These are phyloP conservation scores for Rhynchotus rufescens DNA, from an alignment of 2,797 vertebrate species.

Conservation along the genomic window DNA sequence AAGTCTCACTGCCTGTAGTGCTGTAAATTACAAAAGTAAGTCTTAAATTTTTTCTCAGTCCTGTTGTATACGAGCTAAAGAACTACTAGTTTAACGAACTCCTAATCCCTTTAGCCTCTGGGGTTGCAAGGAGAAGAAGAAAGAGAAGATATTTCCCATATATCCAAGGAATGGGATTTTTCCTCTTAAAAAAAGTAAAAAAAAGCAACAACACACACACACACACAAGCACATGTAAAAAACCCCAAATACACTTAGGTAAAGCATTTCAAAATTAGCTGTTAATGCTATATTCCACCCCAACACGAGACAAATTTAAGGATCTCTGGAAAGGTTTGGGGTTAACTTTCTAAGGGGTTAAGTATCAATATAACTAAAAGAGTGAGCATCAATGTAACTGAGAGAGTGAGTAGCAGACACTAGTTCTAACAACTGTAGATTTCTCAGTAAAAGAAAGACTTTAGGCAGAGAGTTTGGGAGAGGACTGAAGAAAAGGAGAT, in stretches of 20 bases:
- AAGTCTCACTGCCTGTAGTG: not conserved
- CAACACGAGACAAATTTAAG: not conserved
- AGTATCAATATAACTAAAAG: not conserved
- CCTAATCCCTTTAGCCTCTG: not conserved
- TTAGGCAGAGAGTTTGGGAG: not conserved
- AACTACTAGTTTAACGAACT: not conserved
- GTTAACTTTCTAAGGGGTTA: not conserved
- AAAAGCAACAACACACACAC: too few relatives aligned
- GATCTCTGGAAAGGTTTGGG: not conserved
- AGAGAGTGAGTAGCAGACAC: not conserved
- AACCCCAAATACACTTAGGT: not conserved
- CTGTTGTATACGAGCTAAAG: too few relatives aligned
- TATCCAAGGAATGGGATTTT: not conserved
- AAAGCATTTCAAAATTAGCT: not conserved
- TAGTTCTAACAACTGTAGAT: not conserved
- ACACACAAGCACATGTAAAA: too few relatives aligned
- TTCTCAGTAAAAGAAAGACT: not conserved
- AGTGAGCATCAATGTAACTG: not conserved
- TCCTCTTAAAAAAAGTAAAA: too few relatives aligned
- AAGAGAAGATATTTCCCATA: not conserved
- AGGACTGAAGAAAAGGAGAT: not conserved
- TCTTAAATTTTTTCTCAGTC: not conserved
- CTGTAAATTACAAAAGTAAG: not conserved
- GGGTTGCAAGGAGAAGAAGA: not conserved
- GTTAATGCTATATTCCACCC: not conserved